Percentiles rank a stretch among this genome's conserved stretches.
Evolutionary conservation across 2,797 vertebrate species (phyloP).

Genomic region (Halcyon badia): DNA sequence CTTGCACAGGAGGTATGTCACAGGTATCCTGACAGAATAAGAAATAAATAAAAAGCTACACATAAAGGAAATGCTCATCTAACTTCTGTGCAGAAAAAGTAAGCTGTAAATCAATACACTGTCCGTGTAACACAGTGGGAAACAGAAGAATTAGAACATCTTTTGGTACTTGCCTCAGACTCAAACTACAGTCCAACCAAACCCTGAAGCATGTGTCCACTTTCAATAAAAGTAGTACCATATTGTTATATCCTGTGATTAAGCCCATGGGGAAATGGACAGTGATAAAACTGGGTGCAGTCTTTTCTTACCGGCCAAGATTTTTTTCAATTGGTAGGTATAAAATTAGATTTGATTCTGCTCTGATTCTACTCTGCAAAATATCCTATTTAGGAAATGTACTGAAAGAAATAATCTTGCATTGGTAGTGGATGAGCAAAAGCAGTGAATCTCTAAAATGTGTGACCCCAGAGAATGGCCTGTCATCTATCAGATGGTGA

Average conservation of each 20-base stretch:
- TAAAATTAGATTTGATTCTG: not conserved
- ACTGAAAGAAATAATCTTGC: not conserved
- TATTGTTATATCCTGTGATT: not conserved
- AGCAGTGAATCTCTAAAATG: not conserved
- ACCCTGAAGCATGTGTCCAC: not conserved
- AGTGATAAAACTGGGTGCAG: not conserved
- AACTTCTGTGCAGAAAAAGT: not conserved
- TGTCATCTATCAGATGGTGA: constrained; percentile 31
- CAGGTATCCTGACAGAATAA: not conserved
- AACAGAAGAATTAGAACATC: not conserved
- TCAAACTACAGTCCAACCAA: not conserved
- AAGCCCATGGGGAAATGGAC: not conserved
- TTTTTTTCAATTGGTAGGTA: not conserved
- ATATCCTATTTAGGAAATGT: not conserved
- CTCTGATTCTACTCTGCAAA: not conserved
- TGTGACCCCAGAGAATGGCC: not conserved
- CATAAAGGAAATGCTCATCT: not conserved
- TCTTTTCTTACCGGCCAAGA: not conserved
- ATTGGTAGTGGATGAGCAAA: not conserved
- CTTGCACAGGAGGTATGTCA: not conserved
- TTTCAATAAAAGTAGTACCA: not conserved
- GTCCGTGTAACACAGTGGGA: not conserved
- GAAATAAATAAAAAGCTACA: not conserved
- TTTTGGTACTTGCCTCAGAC: not conserved
- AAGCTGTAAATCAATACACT: not conserved